A percentile compares a stretch with the other conserved stretches of the same genome.
These are phyloP conservation scores for Lepidonotus clava DNA, from an alignment of 2,888 invertebrate species.

Conservation along the genomic window DNA sequence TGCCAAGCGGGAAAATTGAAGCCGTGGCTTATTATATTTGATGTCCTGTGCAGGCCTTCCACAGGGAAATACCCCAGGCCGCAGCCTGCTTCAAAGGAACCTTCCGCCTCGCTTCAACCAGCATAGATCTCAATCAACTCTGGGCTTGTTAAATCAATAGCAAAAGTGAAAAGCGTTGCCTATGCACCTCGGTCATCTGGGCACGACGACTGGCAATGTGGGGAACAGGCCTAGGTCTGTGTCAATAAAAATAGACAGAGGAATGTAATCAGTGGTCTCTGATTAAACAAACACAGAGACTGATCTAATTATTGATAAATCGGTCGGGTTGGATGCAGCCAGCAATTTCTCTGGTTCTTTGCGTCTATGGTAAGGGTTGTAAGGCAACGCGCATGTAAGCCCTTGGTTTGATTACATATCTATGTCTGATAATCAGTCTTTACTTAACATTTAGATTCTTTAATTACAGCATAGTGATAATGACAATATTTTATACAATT, in stretches of 20 bases:
- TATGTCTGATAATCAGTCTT: too few relatives aligned
- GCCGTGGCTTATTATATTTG: slow-evolving; percentile 41
- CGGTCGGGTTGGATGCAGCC: too few relatives aligned
- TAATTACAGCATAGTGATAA: too few relatives aligned
- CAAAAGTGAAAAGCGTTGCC: not conserved
- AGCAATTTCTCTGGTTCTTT: too few relatives aligned
- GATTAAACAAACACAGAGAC: not conserved
- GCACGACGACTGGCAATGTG: not conserved
- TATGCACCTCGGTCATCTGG: not conserved
- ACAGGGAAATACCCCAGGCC: slow-evolving; percentile 32
- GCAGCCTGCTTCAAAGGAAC: not conserved
- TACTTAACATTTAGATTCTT: too few relatives aligned
- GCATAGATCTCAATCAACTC: slow-evolving; percentile 43
- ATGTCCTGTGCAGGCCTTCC: not conserved
- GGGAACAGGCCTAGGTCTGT: not conserved
- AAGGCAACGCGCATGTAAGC: too few relatives aligned
- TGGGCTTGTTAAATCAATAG: slow-evolving; percentile 32
- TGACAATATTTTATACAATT: too few relatives aligned
- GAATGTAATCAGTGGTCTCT: not conserved
- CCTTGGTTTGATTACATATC: too few relatives aligned
- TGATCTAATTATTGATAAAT: not conserved
- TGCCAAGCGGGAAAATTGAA: not conserved
- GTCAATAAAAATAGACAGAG: not conserved
- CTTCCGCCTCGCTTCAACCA: slow-evolving; percentile 30
- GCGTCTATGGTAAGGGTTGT: too few relatives aligned